These are phyloP conservation scores for Apodemia hepburni DNA, from an alignment of 2,888 invertebrate genomes.

Conservation along the genomic window DNA sequence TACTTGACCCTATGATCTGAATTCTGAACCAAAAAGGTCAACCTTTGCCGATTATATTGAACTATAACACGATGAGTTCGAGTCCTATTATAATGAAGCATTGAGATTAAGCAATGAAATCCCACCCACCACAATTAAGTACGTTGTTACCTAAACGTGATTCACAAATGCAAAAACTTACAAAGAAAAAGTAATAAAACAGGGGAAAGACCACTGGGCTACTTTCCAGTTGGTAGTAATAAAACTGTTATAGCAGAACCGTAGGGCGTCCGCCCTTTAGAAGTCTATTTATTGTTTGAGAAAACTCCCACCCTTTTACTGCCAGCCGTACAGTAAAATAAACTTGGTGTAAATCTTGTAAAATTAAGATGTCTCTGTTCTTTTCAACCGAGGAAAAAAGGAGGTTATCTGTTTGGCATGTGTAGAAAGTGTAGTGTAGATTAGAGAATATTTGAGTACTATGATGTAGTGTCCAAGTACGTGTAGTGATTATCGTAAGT, in stretches of 20 bases:
- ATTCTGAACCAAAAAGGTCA: too few species aligned
- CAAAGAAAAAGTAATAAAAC: conserved; percentile 36
- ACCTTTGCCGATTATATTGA: too few species aligned
- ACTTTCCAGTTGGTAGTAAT: conserved; percentile 52
- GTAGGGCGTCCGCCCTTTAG: conserved; percentile 40
- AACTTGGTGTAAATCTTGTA: conserved; percentile 37
- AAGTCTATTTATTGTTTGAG: conserved; percentile 38
- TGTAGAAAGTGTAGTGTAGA: too few species aligned
- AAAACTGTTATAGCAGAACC: conserved; percentile 61
- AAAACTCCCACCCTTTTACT: conserved; percentile 35
- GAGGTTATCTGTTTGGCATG: too few species aligned
- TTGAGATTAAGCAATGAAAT: neutral
- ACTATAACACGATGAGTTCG: too few species aligned
- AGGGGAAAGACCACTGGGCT: conserved; percentile 36
- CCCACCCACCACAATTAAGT: neutral
- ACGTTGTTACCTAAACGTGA: conserved; percentile 18
- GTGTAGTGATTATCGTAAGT: too few species aligned
- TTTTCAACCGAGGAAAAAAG: neutral
- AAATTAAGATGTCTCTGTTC: conserved; percentile 33
- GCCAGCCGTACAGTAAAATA: conserved; percentile 34
- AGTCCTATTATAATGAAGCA: neutral
- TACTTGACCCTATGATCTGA: too few species aligned
- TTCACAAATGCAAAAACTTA: conserved; percentile 31
- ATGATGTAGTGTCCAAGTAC: too few species aligned
- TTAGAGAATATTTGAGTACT: too few species aligned